These are phyloP conservation scores for Margarornis squamiger DNA, from an alignment of 2,797 vertebrate species.

Conservation along the genomic window DNA sequence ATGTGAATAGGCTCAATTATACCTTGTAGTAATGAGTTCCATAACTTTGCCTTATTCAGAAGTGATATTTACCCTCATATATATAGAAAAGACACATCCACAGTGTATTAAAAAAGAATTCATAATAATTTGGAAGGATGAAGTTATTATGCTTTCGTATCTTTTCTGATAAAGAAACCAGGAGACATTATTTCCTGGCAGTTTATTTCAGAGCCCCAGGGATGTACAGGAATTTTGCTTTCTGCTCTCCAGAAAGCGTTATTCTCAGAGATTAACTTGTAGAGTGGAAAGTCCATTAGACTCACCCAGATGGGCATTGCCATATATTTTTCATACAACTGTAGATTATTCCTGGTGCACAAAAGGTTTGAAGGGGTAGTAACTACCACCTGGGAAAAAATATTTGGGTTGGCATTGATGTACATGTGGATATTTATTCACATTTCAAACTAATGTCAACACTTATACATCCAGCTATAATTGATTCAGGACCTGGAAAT, in stretches of 20 bases:
- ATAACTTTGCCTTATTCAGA: neutral
- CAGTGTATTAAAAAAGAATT: neutral
- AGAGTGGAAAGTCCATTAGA: neutral
- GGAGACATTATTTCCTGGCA: neutral
- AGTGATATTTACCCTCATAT: neutral
- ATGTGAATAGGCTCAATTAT: neutral
- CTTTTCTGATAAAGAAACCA: neutral
- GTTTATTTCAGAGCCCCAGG: neutral
- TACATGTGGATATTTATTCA: neutral
- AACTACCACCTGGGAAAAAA: neutral
- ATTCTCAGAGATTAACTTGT: neutral
- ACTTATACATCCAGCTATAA: neutral
- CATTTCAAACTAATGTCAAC: neutral
- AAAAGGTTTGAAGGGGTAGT: neutral
- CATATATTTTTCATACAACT: neutral
- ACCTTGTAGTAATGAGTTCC: accelerated
- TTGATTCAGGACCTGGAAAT: neutral
- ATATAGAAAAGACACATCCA: neutral
- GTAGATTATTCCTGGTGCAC: neutral
- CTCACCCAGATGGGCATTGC: neutral
- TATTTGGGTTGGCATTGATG: neutral
- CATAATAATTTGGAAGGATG: neutral
- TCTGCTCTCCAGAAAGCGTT: neutral
- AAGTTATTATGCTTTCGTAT: neutral
- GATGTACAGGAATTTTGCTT: neutral